Evolutionary conservation across 2,797 vertebrate genomes (phyloP).

Genomic region (Hypotaenidia okinawae): DNA sequence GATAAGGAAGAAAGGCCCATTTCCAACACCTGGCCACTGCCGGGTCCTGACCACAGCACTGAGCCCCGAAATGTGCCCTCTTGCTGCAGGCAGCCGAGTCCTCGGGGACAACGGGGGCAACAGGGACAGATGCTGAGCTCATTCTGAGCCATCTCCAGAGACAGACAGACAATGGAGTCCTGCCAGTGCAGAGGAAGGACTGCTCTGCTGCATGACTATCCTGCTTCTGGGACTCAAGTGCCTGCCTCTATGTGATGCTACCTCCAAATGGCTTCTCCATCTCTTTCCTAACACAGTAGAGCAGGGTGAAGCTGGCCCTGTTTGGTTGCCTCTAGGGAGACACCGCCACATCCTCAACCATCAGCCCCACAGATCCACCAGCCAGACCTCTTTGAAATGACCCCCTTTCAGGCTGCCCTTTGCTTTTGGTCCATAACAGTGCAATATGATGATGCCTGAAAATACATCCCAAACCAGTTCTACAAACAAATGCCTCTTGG

Average conservation of each 20-base stretch:
- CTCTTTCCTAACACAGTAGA: not conserved
- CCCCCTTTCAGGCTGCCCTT: not conserved
- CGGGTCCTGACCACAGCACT: not conserved
- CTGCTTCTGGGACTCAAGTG: not conserved
- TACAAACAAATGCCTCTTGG: not conserved
- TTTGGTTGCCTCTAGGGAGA: not conserved
- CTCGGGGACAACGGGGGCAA: not conserved
- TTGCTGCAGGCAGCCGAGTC: not conserved
- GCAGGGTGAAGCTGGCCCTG: not conserved
- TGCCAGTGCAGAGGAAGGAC: not conserved
- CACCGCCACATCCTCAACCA: not conserved
- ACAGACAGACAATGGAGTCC: not conserved
- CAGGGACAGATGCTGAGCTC: not conserved
- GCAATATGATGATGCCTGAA: not conserved
- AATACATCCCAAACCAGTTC: not conserved
- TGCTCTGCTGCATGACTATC: not conserved
- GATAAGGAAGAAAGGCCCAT: not conserved
- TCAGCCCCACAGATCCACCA: not conserved
- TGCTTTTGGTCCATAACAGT: not conserved
- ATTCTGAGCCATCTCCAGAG: not conserved
- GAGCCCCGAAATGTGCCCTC: rapidly evolving
- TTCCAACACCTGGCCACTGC: not conserved
- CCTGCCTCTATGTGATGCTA: not conserved
- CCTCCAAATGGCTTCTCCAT: not conserved
- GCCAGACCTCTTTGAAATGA: not conserved